Base-by-base conservation (phyloP, 2,113 vertebrate genomes). In the Tauraco erythrolophus region DNA sequence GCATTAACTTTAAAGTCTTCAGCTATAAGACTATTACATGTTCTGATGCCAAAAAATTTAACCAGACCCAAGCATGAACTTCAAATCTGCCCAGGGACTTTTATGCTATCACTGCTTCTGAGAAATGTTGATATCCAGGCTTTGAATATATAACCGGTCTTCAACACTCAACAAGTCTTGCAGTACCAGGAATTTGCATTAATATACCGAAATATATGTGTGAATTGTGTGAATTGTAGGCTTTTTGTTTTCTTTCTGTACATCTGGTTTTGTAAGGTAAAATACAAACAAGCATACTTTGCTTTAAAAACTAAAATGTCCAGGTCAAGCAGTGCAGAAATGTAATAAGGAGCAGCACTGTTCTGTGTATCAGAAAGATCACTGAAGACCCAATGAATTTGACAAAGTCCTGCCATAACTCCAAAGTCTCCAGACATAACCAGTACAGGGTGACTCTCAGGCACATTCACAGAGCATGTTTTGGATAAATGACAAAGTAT, bases 1-100 rank as follows among this genome's bases (percentile, higher is more conserved):
- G 88, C 88, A 86, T 84, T 93, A 98, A 96, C 97, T 97, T 95
- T 86, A 94, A 95, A 94, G 95, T 84, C 84, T 96, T 84, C 31
- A 83, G 91, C 66, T 89, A 31, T 83, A 95, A 96, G 94, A 81
- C 93, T 96, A 74, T 92, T 95, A 81, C 92, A 70, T 94, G 81
- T 96, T 86, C 77, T 77, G 80, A 92, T 96, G 96, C 92, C 97
- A 97, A 93, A 96, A 97, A 93, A 19, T 95, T 94, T 97, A 96
- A 96, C 92, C 70, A 96, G 94, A 95, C 94, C 85, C 93, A 95
- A 96, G 71, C 83, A 88, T 91, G 96, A 97, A 86, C 92, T 90
- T 97, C 72, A 94, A 77, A 96, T 95, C 93, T 85, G 92, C 95
- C 88, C 90, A 88, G 48, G 78, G 90, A 86, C 88, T 97, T 96